Base-by-base conservation (phyloP, 2,888 invertebrate genomes). In the Drosophila paramelanica region DNA sequence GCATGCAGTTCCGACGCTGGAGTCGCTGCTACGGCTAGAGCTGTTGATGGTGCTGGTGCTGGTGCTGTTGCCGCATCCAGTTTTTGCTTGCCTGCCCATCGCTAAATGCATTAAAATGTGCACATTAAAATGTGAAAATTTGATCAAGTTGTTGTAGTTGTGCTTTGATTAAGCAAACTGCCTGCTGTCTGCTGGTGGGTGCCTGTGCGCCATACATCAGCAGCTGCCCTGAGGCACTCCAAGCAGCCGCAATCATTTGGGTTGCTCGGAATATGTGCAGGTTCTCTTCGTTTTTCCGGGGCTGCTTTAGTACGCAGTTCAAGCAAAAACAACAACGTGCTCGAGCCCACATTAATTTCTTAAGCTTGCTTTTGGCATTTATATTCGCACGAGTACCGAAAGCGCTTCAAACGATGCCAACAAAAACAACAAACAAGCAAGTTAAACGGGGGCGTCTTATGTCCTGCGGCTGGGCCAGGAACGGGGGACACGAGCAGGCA, bases 341-440 rank as follows among this genome's bases (percentile, higher is more conserved):
- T 27, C 50, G 20, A 51, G 60, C 52, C 46, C 78, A 67, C 82
- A 79, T 75, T 69, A 79, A 79, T 79, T 72, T 61, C 45, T 69
- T 55, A 68, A 65, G 82, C 64, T 81, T 81, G 72, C 73, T 79
- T 79, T 79, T 81, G 79, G 79, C 82, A 81, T 79, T 81, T 79
- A 79, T 81, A 75, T 65, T 67, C 72, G 67, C 62, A 56, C 62
- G 50, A 59, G 58, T 36, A 57, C 47, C 43, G 27, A 52, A 66
- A 52, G 58, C 52, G 62, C 69, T 68, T 49, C 66, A 57, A 68
- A 62, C 56, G 49, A 58, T 17, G 50, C 33, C 45, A 61, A 42
- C 41, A 65, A 42, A 31, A 67, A 56, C 53, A 60, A 69, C 55
- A 60, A 69, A 61, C 66, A 77, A 59, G 53, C 25, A 75, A 71